These are phyloP conservation scores for Drymonia ruficornis DNA, from an alignment of 2,888 invertebrate genomes.

Conservation along the genomic window DNA sequence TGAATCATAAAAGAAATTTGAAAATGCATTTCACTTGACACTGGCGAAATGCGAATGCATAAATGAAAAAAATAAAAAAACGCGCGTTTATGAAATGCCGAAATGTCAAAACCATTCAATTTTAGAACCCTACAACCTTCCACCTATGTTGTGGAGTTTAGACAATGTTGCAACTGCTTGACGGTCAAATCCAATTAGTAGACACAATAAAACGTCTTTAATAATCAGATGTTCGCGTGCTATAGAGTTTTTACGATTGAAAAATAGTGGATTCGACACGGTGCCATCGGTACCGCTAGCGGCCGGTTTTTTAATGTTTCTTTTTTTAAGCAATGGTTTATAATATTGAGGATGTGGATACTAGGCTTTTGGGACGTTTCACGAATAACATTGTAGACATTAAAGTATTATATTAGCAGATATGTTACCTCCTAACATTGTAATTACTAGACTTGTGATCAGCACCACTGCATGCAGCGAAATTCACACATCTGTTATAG, in stretches of 20 bases:
- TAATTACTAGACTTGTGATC: too few relatives aligned
- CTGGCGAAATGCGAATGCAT: too few relatives aligned
- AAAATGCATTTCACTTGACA: too few relatives aligned
- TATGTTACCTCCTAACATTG: too few relatives aligned
- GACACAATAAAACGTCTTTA: conserved; percentile 54
- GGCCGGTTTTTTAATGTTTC: conserved; percentile 25
- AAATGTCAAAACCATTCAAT: conserved; percentile 3
- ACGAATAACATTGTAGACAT: too few relatives aligned
- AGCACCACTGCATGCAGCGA: too few relatives aligned
- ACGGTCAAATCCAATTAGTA: conserved; percentile 50
- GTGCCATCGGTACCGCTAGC: conserved; percentile 34
- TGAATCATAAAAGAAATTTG: too few relatives aligned
- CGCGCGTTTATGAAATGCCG: not conserved
- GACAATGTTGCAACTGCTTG: conserved; percentile 7
- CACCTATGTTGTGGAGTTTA: not conserved
- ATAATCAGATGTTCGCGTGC: conserved; percentile 57
- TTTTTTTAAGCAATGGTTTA: conserved; percentile 13
- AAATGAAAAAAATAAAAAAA: too few relatives aligned
- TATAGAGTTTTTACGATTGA: conserved; percentile 47
- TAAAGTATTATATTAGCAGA: too few relatives aligned
- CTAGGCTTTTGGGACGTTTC: not conserved
- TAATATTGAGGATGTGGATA: conserved; percentile 4
- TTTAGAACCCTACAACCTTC: conserved; percentile 7
- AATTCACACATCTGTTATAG: too few relatives aligned
- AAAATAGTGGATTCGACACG: conserved; percentile 59